Percentiles rank a stretch among this genome's conserved stretches.
Conservation (phyloP, 2,888 invertebrate genomes). For the Dicroscelio sp. region DNA sequence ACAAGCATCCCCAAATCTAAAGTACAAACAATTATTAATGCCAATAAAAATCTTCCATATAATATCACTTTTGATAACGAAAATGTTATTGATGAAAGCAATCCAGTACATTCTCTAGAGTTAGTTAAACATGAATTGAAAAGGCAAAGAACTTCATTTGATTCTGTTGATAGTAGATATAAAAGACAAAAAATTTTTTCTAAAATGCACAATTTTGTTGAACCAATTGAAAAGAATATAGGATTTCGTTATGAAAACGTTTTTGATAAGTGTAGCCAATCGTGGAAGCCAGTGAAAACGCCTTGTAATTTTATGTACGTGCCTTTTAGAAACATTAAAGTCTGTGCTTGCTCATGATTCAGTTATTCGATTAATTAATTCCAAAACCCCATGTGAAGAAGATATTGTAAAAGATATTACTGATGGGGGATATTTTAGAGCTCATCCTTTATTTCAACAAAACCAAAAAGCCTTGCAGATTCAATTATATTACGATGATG, state of each 20-base stretch:
- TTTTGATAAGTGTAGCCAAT: too few species aligned
- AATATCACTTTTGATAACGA: background rate
- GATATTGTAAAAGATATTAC: conserved; percentile 30
- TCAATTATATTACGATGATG: conserved; percentile 68
- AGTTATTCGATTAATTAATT: background rate
- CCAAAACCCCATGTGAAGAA: conserved; percentile 17
- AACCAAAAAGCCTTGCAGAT: conserved; percentile 27
- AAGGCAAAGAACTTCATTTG: too few species aligned
- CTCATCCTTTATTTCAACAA: conserved; percentile 20
- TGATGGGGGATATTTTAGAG: conserved; percentile 26
- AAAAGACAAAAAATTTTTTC: conserved; percentile 53
- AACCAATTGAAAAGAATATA: conserved; percentile 60
- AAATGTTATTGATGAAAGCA: conserved; percentile 26
- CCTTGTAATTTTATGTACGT: conserved; percentile 72
- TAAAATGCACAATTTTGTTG: conserved; percentile 42
- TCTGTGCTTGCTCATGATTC: conserved; percentile 21
- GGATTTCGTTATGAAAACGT: conserved; percentile 62
- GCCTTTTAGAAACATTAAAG: conserved; percentile 61
- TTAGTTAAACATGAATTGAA: too few species aligned
- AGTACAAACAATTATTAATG: conserved; percentile 52
- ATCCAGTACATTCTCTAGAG: too few species aligned
- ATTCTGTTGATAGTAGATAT: conserved; percentile 28
- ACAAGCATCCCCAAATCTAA: conserved; percentile 57
- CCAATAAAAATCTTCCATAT: conserved; percentile 37
- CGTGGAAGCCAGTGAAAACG: conserved; percentile 1